Evolutionary conservation across 2,113 vertebrate species (phyloP), one percentile per base, ranked within the genome.

Genomic region (Archilochus colubris): DNA sequence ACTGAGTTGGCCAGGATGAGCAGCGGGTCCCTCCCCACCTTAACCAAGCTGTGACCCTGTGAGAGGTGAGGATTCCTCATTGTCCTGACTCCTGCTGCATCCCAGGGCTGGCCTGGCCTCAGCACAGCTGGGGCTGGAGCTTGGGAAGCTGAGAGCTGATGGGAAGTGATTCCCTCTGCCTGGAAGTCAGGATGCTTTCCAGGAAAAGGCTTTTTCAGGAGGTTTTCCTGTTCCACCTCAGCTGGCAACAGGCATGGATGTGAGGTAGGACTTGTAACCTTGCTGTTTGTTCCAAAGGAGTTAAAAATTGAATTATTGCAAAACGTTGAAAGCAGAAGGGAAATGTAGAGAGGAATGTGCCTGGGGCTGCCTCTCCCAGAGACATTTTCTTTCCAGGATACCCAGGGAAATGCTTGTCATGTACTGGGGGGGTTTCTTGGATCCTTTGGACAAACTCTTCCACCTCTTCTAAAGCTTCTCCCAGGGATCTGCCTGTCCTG

Each of bases 81-180:
- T 9, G 38, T 8, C 13, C 6, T 3, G 1, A 1, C 7, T 15
- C 33, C 10, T 14, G 50, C 51, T 6, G 22, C 9, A 0, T 31
- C 23, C 44, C 33, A 14, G 43, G 22, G 31, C 30, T 10, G 3
- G 5, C 55, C 12, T 14, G 63, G n/a, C 63, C 4, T 0, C 30
- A 50, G 3, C 38, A 25, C 12, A 17, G 1, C 20, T 7, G 17
- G 20, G 53, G 7, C 4, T 25, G 53, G 50, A 13, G n/a, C 27
- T 73, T 30, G 22, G 21, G 14, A 64, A 78, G 20, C 19, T 40
- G 64, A 14, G 57, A 62, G 14, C 4, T 4, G 6, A 14, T 5
- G 38, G 76, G 5, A 11, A 81, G 30, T 7, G 20, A 5, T 43
- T 85, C 43, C 25, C 54, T 43, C 43, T 9, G n/a, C 7, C 10